A percentile compares a stretch with the other conserved stretches of the same genome.
These are phyloP conservation scores for Naja naja DNA, from an alignment of 2,113 vertebrate genomes.

Conservation along the genomic window DNA sequence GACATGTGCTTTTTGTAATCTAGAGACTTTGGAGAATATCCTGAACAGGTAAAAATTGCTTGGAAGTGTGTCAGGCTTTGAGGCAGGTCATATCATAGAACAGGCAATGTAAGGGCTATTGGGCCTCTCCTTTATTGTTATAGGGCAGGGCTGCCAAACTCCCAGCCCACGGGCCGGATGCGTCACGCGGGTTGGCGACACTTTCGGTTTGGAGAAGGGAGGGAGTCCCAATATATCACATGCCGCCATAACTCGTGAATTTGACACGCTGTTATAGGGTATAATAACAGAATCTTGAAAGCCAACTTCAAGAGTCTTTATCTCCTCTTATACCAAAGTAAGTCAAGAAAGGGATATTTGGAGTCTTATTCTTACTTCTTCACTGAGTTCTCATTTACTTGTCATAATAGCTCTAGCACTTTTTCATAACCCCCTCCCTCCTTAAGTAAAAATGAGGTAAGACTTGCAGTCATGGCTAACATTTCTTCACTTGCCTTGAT, in stretches of 20 bases:
- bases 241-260: too few species aligned
- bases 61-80: neutral
- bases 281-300: neutral
- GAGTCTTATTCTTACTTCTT: neutral
- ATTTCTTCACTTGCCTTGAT: neutral
- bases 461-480: neutral
- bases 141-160: neutral
- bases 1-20: neutral
- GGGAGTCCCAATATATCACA: too few species aligned
- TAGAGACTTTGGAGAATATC: neutral
- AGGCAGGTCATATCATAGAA: neutral
- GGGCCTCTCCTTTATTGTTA: neutral
- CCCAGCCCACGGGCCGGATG: too few species aligned
- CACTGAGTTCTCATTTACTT: neutral
- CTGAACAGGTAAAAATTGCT: neutral
- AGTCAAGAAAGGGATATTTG: neutral
- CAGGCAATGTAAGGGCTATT: neutral
- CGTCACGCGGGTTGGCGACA: too few species aligned
- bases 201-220: too few species aligned
- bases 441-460: neutral
- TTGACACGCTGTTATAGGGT: neutral
- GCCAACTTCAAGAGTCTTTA: neutral
- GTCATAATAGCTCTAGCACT: neutral
- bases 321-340: neutral
- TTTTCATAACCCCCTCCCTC: neutral